Percentiles rank a stretch among this genome's conserved stretches.
These are phyloP conservation scores for Syndactyla subalaris DNA, from an alignment of 2,797 vertebrate species.

Conservation along the genomic window DNA sequence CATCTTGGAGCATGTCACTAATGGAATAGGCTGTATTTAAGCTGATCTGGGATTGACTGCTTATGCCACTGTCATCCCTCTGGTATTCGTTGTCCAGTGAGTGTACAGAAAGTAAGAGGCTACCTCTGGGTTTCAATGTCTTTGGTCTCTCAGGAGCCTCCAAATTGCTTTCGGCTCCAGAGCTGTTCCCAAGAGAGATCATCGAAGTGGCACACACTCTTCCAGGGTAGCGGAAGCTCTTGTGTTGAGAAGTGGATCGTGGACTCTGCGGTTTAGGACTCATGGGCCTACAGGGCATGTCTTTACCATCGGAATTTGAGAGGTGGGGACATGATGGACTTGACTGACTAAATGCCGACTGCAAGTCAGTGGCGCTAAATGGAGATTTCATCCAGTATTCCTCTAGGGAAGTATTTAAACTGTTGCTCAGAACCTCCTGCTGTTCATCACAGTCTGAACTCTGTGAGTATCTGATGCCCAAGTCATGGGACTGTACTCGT, in stretches of 20 bases:
- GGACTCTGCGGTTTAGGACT: constrained; percentile 89
- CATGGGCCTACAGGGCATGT: constrained; percentile 84
- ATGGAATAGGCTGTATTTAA: constrained; percentile 75
- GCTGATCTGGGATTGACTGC: constrained; percentile 76
- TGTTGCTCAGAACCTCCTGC: constrained; percentile 53
- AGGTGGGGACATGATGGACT: constrained; percentile 70
- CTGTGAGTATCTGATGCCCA: constrained; percentile 42
- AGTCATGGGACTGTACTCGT: constrained; percentile 64
- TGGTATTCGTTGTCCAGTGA: constrained; percentile 71
- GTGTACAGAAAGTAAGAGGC: constrained; percentile 76
- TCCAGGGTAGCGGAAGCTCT: constrained; percentile 74
- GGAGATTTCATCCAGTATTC: constrained; percentile 69
- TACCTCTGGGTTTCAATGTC: constrained; percentile 80
- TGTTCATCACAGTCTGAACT: constrained; percentile 30
- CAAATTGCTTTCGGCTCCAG: constrained; percentile 66
- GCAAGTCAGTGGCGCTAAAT: constrained; percentile 51
- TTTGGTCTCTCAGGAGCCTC: constrained; percentile 81
- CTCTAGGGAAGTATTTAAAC: constrained; percentile 53
- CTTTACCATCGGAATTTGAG: constrained; percentile 53
- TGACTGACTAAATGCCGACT: constrained; percentile 49
- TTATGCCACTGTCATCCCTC: constrained; percentile 74
- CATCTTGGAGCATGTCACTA: constrained; percentile 71
- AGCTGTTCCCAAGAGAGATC: constrained; percentile 78
- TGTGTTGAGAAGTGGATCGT: constrained; percentile 68
- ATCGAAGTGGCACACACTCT: constrained; percentile 79